phyloP scores from a whole-genome alignment of 2,797 vertebrate species.

The Myotis pilosus region DNA sequence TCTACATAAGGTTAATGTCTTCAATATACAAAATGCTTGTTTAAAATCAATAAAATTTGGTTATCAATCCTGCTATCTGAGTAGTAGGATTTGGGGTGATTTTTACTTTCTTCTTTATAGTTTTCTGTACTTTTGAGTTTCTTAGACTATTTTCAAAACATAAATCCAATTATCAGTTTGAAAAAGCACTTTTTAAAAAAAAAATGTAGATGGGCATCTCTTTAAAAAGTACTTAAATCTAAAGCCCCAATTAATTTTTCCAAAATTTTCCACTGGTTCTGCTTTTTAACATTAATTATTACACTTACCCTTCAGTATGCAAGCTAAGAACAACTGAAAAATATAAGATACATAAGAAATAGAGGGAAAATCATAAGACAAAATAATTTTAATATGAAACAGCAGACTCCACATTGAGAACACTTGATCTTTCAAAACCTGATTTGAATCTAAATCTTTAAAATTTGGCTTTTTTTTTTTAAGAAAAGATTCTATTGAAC shows the following conservation, averaged over 20 bases:
- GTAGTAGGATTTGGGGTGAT: neutral
- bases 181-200: neutral
- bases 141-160: conserved; percentile 19
- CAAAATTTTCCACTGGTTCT: neutral
- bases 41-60: conserved; percentile 22
- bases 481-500: neutral
- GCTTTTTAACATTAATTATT: conserved; percentile 1
- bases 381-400: conserved; percentile 27
- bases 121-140: neutral
- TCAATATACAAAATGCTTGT: conserved; percentile 11
- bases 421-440: conserved; percentile 32
- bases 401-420: neutral
- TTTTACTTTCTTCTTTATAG: conserved; percentile 24
- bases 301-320: neutral
- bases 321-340: neutral
- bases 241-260: conserved; percentile 22
- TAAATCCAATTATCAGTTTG: conserved; percentile 1
- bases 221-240: neutral
- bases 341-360: neutral
- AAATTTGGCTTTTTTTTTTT: neutral
- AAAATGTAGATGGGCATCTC: neutral
- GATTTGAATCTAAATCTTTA: conserved; percentile 59
- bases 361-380: neutral
- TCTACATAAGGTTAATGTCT: neutral
- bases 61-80: neutral